phyloP scores from a whole-genome alignment of 2,113 vertebrate genomes.

The Haplochromis vanheusdeni region DNA sequence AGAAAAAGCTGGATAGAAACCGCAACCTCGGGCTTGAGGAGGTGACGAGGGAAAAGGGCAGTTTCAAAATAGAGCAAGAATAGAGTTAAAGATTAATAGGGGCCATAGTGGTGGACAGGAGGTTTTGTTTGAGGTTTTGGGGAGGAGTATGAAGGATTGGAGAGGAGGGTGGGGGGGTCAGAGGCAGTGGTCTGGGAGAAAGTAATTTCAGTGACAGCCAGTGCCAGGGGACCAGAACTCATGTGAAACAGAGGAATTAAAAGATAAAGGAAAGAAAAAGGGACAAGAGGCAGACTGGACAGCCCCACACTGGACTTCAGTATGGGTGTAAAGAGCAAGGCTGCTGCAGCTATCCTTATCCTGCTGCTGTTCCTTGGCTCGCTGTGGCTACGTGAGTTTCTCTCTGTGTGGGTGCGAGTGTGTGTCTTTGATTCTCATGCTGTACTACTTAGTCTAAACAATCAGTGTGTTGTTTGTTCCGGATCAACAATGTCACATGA shows the following conservation, averaged over 20 bases:
- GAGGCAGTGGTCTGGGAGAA: constrained; percentile 7
- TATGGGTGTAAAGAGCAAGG: constrained; percentile 61
- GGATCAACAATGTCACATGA: constrained; percentile 49
- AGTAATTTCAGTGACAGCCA: constrained; percentile 46
- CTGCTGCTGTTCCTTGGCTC: constrained; percentile 63
- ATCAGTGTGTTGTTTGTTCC: constrained; percentile 26
- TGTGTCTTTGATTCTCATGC: not conserved
- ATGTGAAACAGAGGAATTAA: constrained; percentile 51
- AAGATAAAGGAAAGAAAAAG: constrained; percentile 14
- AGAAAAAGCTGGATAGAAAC: not conserved
- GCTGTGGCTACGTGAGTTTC: constrained; percentile 67
- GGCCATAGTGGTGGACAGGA: not conserved
- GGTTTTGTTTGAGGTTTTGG: constrained; percentile 22
- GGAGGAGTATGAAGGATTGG: constrained; percentile 49
- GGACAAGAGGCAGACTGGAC: not conserved
- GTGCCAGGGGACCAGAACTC: constrained; percentile 41
- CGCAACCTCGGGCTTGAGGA: not conserved
- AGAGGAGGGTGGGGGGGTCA: not conserved
- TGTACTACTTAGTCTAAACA: not conserved
- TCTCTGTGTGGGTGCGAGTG: not conserved
- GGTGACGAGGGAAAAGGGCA: not conserved
- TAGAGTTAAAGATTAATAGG: not conserved
- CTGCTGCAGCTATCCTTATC: constrained; percentile 57
- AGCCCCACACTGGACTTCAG: constrained; percentile 18
- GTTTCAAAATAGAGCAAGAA: not conserved